phyloP scores from a whole-genome alignment of 2,888 invertebrate genomes.

The Cheilosia vulpina region DNA sequence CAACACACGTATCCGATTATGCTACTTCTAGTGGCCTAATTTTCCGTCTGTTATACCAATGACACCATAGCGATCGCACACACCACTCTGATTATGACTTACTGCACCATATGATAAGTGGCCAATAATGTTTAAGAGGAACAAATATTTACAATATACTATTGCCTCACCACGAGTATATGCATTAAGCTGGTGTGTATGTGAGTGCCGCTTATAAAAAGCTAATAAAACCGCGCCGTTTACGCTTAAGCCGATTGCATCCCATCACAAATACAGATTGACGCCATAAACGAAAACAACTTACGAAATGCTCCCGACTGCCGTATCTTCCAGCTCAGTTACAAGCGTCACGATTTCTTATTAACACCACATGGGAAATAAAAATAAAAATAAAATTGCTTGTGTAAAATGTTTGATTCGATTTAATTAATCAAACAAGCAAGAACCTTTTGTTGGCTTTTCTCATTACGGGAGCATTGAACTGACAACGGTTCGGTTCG shows the following conservation, averaged over 20 bases:
- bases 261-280: conserved; percentile 32
- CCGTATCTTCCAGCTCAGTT: not conserved
- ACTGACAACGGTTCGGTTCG: conserved; percentile 21
- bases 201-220: conserved; percentile 23
- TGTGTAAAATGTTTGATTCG: conserved; percentile 44
- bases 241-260: conserved; percentile 44
- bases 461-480: conserved; percentile 53
- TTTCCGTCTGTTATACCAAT: conserved; percentile 3
- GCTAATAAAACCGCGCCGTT: conserved; percentile 8
- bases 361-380: conserved; percentile 32
- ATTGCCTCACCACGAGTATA: conserved; percentile 35
- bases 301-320: conserved; percentile 46
- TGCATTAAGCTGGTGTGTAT: not conserved
- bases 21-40: conserved; percentile 34
- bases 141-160: conserved; percentile 30
- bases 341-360: conserved; percentile 52
- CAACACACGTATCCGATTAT: conserved; percentile 44
- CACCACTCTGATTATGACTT: conserved; percentile 18
- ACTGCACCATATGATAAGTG: conserved; percentile 28
- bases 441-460: conserved; percentile 54
- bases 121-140: conserved; percentile 34
- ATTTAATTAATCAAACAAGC: conserved; percentile 64
- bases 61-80: conserved; percentile 25
- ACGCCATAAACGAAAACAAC: conserved; percentile 43
- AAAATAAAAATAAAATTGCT: conserved; percentile 9